A percentile compares a stretch with the other conserved stretches of the same genome.
These are phyloP conservation scores for Tholera decimalis DNA, from an alignment of 2,888 invertebrate species.

Conservation along the genomic window DNA sequence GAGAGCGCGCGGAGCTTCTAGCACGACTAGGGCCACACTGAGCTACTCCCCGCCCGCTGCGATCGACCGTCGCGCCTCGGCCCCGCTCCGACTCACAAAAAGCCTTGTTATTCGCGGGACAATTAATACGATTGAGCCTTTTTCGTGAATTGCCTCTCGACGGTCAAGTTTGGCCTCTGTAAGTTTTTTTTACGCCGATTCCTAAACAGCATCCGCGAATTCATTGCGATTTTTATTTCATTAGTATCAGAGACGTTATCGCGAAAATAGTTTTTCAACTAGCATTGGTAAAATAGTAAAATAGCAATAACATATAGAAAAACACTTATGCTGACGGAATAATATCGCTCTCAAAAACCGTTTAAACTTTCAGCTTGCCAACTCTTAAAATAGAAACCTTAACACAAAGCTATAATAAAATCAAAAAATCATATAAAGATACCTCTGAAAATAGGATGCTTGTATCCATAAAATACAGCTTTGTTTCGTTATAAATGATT, in stretches of 20 bases:
- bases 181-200: conserved; percentile 45
- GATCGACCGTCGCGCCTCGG: conserved; percentile 76
- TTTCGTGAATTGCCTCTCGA: conserved; percentile 64
- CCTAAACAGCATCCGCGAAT: conserved; percentile 28
- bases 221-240: conserved; percentile 27
- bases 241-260: background rate
- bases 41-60: conserved; percentile 73
- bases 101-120: conserved; percentile 78
- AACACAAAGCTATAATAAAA: conserved; percentile 48
- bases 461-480: conserved; percentile 54
- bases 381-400: conserved; percentile 46
- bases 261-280: background rate
- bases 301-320: background rate
- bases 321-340: conserved; percentile 8
- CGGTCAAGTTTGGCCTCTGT: conserved; percentile 52
- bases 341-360: conserved; percentile 16
- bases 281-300: background rate
- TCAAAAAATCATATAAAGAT: conserved; percentile 37
- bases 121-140: conserved; percentile 79
- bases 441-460: conserved; percentile 41
- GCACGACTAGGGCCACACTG: conserved; percentile 77
- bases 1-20: conserved; percentile 75
- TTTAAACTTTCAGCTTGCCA: conserved; percentile 25
- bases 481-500: conserved; percentile 63
- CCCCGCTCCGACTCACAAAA: conserved; percentile 77